Evolutionary conservation across 2,888 invertebrate species (phyloP).

Genomic region (Tridacna gigas): DNA sequence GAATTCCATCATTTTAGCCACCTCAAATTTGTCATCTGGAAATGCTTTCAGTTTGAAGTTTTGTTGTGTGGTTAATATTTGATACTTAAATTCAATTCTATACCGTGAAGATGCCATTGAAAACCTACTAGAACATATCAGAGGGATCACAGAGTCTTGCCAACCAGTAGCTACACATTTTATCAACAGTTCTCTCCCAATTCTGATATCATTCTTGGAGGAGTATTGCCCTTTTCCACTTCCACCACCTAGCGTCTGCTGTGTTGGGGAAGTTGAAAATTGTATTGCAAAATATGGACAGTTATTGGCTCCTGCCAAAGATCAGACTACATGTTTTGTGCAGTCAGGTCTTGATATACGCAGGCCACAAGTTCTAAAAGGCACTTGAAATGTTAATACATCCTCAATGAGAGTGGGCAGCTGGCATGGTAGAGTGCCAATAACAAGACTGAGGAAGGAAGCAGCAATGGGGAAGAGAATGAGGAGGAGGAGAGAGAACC

Average conservation of each 20-base stretch:
- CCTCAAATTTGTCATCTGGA: no score
- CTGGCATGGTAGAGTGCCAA: slow-evolving; percentile 43
- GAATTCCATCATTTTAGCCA: no score
- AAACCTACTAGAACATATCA: background rate
- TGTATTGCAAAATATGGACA: slow-evolving; percentile 30
- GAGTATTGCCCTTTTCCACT: slow-evolving; percentile 33
- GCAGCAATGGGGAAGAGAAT: background rate
- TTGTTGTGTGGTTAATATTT: no score
- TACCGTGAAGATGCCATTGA: background rate
- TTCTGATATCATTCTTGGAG: slow-evolving; percentile 4
- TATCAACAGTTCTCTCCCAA: slow-evolving; percentile 22
- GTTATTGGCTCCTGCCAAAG: slow-evolving; percentile 3
- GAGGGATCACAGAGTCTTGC: slow-evolving; percentile 11
- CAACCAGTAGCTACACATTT: slow-evolving; percentile 9
- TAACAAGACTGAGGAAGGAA: background rate
- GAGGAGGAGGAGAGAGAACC: background rate
- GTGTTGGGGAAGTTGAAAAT: slow-evolving; percentile 17
- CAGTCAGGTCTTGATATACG: no score
- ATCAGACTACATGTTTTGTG: no score
- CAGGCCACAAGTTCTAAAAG: no score
- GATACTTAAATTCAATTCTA: no score
- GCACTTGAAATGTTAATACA: no score
- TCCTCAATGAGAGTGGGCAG: slow-evolving; percentile 26
- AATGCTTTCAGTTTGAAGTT: no score
- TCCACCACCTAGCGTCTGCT: slow-evolving; percentile 29